Evolutionary conservation across 2,113 vertebrate species (phyloP), one percentile per base, ranked within the genome.

Genomic region (Dolichallabes microphthalmus): DNA sequence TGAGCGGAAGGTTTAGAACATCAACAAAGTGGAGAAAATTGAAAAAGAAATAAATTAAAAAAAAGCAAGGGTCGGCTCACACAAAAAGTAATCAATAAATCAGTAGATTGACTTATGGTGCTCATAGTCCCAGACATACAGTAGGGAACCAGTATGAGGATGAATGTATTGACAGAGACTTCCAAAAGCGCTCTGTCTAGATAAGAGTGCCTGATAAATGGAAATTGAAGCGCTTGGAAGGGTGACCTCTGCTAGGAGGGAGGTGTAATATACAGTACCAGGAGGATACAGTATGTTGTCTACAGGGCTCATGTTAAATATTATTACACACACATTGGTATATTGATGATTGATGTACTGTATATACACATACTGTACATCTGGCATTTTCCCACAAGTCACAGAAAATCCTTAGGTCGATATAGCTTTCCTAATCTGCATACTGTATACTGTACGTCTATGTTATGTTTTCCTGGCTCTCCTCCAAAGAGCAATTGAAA

Each of bases 401-500:
- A 80, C 19, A 82, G 76, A 79, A 55, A 45, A 22, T 39, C 13
- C 35, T 84, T 52, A 22, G 53, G n/a, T 58, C 11, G 57, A 79
- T 22, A 32, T 3, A 61, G 60, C 66, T 53, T 19, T 45, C 20
- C 30, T 35, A 20, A 69, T 69, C 30, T 35, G 27, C 20, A 11
- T 39, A 20, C 32, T 39, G 8, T 80, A 69, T 82, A 11, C 69
- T 80, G 60, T 82, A 11, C 69, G 63, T 78, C 39, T 83, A 8
- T 69, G 39, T 80, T n/a, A 45, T 55, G 64, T 85, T 14, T 71
- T 82, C 17, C 13, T 85, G 80, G 83, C 30, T 82, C 27, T 61
- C 45, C 68, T 86, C 82, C 90, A 86, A 57, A 30, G 57, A 74
- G 30, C 22, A 50, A 89, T 85, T 85, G 27, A 87, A 53, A 76